Evolutionary conservation across 2,888 invertebrate genomes (phyloP).

Genomic region (Aphodius granarius): DNA sequence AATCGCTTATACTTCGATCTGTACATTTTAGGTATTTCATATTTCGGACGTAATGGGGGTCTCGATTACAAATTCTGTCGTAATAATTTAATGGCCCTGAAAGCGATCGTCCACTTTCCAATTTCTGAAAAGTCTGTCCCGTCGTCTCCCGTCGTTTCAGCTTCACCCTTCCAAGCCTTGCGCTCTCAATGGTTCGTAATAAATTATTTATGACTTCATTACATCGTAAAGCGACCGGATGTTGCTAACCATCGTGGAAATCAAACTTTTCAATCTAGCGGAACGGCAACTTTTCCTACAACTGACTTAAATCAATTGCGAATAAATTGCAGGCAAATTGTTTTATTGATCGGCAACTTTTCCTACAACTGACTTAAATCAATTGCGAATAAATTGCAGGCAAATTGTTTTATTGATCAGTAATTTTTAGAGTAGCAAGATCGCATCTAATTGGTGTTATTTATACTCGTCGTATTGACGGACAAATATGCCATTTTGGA

Average conservation of each 20-base stretch:
- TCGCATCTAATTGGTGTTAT: too few relatives aligned
- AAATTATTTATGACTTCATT: conserved; percentile 13
- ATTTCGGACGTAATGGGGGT: neutral
- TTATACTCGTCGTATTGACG: too few relatives aligned
- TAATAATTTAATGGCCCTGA: neutral
- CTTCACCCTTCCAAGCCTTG: neutral
- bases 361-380: neutral
- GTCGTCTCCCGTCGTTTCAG: neutral
- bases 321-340: neutral
- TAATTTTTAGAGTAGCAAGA: too few relatives aligned
- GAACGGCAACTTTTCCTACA: neutral
- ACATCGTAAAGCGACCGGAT: conserved; percentile 4
- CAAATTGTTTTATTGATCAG: neutral
- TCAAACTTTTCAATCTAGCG: conserved; percentile 4
- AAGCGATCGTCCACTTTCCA: neutral
- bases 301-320: neutral
- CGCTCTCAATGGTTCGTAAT: conserved; percentile 1
- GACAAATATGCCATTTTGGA: too few relatives aligned
- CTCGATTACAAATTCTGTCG: neutral
- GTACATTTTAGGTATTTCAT: neutral
- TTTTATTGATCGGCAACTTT: neutral
- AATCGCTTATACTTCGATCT: neutral
- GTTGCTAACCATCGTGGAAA: neutral
- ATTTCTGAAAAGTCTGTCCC: neutral
- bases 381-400: neutral